Percentiles rank a stretch among this genome's conserved stretches.
Evolutionary conservation across 2,888 invertebrate species (phyloP).

Genomic region (Scotopteryx bipunctaria): DNA sequence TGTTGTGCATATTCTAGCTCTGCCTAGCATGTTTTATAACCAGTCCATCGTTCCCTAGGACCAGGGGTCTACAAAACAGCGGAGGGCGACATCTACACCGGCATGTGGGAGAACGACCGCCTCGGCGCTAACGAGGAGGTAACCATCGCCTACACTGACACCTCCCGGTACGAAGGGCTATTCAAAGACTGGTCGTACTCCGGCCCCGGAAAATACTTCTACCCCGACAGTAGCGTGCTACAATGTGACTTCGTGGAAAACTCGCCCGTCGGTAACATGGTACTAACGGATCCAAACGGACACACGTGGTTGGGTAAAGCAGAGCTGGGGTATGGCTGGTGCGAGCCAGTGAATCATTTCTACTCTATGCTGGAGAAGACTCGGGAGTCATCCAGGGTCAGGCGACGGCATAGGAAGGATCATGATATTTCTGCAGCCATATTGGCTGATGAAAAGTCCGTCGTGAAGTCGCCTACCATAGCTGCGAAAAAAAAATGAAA

Average conservation of each 20-base stretch:
- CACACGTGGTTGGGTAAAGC: conserved; percentile 79
- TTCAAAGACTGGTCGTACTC: conserved; percentile 75
- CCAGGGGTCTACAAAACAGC: conserved; percentile 82
- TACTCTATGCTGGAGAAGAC: conserved; percentile 62
- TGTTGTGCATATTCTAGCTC: too few species aligned
- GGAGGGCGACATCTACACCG: conserved; percentile 83
- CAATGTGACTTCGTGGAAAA: conserved; percentile 77
- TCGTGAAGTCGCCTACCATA: not conserved
- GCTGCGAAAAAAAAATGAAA: too few species aligned
- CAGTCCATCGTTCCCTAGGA: too few species aligned
- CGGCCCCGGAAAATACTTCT: conserved; percentile 75
- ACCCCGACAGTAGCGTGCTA: conserved; percentile 77
- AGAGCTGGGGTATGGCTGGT: conserved; percentile 65
- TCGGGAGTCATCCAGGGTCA: conserved; percentile 37
- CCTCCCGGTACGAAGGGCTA: conserved; percentile 75
- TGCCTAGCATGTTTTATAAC: too few species aligned
- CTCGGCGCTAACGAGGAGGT: conserved; percentile 62
- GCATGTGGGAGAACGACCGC: conserved; percentile 81
- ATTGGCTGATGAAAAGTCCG: not conserved
- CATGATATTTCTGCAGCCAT: not conserved
- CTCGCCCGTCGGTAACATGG: conserved; percentile 68
- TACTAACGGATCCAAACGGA: conserved; percentile 77
- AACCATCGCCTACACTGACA: conserved; percentile 69
- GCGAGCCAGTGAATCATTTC: conserved; percentile 70
- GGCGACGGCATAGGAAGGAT: conserved; percentile 23